phyloP scores from a whole-genome alignment of 2,888 invertebrate genomes.

The Parnassius mnemosyne region DNA sequence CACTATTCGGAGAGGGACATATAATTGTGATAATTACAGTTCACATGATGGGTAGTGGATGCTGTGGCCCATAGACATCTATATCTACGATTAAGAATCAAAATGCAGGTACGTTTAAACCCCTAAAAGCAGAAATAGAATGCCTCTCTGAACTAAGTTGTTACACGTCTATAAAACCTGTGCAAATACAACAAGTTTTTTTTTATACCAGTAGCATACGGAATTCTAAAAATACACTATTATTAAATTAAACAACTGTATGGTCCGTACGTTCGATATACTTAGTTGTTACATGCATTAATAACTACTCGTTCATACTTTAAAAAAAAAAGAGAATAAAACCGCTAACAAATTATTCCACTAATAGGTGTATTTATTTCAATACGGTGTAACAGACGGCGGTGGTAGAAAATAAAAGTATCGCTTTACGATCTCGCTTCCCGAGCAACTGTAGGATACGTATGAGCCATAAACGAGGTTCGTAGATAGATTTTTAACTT shows the following conservation, averaged over 20 bases:
- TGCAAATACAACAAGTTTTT: too few species aligned
- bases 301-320: conserved; percentile 10
- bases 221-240: not conserved
- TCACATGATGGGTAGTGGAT: too few species aligned
- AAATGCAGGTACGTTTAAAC: too few species aligned
- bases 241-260: not conserved
- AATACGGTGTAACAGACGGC: conserved; percentile 22
- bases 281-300: conserved; percentile 1
- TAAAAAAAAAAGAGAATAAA: conserved; percentile 5
- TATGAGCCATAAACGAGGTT: conserved; percentile 8
- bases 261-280: not conserved
- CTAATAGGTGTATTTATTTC: conserved; percentile 23
- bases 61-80: too few species aligned
- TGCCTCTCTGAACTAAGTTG: too few species aligned
- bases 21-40: too few species aligned
- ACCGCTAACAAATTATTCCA: conserved; percentile 18
- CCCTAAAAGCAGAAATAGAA: too few species aligned
- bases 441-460: conserved; percentile 13
- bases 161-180: too few species aligned
- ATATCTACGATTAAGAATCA: too few species aligned
- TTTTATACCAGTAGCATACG: too few species aligned
- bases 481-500: conserved; percentile 10
- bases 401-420: conserved; percentile 10
- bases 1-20: too few species aligned
- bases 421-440: conserved; percentile 13